These are phyloP conservation scores for Aethes cnicana DNA, from an alignment of 2,888 invertebrate species.

Conservation along the genomic window DNA sequence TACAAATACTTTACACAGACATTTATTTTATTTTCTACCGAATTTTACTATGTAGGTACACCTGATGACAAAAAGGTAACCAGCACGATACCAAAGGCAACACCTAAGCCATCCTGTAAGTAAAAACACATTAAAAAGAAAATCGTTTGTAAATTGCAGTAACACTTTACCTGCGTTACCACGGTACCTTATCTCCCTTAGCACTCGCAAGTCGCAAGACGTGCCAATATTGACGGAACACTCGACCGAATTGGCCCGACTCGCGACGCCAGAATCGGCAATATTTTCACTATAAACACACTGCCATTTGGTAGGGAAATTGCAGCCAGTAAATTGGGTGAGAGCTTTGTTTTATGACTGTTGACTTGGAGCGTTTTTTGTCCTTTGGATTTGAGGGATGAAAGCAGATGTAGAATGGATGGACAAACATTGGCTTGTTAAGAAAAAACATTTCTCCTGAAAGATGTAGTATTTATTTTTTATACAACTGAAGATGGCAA, in stretches of 20 bases:
- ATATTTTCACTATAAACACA: constrained; percentile 37
- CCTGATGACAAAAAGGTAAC: too few relatives aligned
- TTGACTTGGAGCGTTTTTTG: constrained; percentile 28
- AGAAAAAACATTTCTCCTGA: too few relatives aligned
- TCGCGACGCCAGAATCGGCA: constrained; percentile 28
- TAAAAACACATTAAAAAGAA: too few relatives aligned
- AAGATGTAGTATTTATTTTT: too few relatives aligned
- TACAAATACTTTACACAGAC: too few relatives aligned
- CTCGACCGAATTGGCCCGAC: constrained; percentile 31
- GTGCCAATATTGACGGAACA: constrained; percentile 36
- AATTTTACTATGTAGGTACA: too few relatives aligned
- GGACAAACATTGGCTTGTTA: too few relatives aligned
- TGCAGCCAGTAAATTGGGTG: constrained; percentile 27
- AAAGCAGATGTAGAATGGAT: not conserved
- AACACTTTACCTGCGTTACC: not conserved
- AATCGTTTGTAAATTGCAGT: too few relatives aligned
- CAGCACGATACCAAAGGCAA: too few relatives aligned
- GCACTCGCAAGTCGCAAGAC: constrained; percentile 8
- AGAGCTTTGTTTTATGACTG: constrained; percentile 29
- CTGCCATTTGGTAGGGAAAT: constrained; percentile 35
- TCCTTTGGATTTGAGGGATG: constrained; percentile 3
- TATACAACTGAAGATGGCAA: too few relatives aligned
- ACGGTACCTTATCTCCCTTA: not conserved
- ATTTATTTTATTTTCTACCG: too few relatives aligned
- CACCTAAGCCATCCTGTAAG: too few relatives aligned